Evolutionary conservation across 2,888 invertebrate genomes (phyloP).

Genomic region (Hyposoter dolosus): DNA sequence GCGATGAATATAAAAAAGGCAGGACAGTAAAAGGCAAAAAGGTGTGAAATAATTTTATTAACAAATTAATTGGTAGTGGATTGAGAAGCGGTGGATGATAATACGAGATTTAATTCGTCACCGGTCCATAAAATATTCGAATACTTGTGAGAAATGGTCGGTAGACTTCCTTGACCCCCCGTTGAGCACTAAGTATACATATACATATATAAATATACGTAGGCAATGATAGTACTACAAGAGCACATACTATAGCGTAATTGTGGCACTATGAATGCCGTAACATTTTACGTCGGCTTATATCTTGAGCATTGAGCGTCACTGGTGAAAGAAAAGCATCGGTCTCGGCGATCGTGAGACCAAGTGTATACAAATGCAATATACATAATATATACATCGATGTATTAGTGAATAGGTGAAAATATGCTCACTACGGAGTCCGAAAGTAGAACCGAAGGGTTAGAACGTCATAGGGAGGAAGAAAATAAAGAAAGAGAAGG

Average conservation of each 20-base stretch:
- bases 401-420: constrained; percentile 2
- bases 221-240: constrained; percentile 54
- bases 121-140: constrained; percentile 34
- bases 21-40: not conserved
- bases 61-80: constrained; percentile 8
- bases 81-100: not conserved
- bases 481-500: constrained; percentile 19
- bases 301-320: constrained; percentile 60
- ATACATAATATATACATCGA: constrained; percentile 41
- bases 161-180: constrained; percentile 34
- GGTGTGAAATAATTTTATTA: not conserved
- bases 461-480: constrained; percentile 11
- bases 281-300: constrained; percentile 41
- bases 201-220: constrained; percentile 21
- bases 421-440: constrained; percentile 2
- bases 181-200: not conserved
- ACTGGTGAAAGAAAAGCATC: constrained; percentile 57
- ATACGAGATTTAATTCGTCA: constrained; percentile 24
- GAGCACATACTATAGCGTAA: constrained; percentile 52
- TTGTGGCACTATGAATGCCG: constrained; percentile 62
- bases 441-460: constrained; percentile 45
- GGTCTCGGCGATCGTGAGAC: constrained; percentile 42
- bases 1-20: not conserved
- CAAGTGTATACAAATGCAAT: constrained; percentile 34
- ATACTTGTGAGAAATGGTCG: constrained; percentile 15